Conservation (phyloP, 2,888 invertebrate species). For the Drosophila prolongata region DNA sequence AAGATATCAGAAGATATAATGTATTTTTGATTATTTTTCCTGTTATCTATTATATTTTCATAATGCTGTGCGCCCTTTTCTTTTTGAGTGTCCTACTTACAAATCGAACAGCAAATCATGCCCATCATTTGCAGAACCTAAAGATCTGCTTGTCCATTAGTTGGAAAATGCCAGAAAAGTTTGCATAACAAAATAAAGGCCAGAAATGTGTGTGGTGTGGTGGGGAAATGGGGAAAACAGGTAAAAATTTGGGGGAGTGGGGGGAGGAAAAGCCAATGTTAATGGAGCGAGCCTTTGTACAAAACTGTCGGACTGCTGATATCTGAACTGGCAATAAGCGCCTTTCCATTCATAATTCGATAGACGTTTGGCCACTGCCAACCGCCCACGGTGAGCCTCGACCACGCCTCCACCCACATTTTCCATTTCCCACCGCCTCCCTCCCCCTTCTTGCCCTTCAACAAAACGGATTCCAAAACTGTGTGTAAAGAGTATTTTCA, state of each 20-base stretch:
- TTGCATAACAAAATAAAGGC: slow-evolving; percentile 22
- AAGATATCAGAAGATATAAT: too few species aligned
- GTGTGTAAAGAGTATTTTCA: slow-evolving; percentile 73
- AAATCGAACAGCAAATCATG: slow-evolving; percentile 37
- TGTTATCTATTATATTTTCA: not conserved
- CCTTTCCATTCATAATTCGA: slow-evolving; percentile 64
- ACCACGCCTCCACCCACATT: not conserved
- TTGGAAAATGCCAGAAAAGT: slow-evolving; percentile 30
- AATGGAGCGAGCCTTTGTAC: slow-evolving; percentile 63
- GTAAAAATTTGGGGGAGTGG: not conserved
- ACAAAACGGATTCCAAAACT: slow-evolving; percentile 31
- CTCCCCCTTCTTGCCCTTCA: not conserved
- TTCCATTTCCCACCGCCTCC: not conserved
- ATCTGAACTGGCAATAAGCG: slow-evolving; percentile 41
- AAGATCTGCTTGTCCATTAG: slow-evolving; percentile 24
- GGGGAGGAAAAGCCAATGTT: slow-evolving; percentile 40
- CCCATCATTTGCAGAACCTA: slow-evolving; percentile 14
- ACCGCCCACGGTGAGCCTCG: not conserved
- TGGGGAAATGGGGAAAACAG: slow-evolving; percentile 4
- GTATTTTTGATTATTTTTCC: too few species aligned
- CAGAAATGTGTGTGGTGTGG: not conserved
- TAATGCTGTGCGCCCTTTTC: not conserved
- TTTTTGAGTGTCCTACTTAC: not conserved
- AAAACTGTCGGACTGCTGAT: slow-evolving; percentile 29
- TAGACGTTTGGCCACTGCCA: slow-evolving; percentile 48